Percentiles rank a stretch among this genome's conserved stretches.
phyloP scores from a whole-genome alignment of 2,888 invertebrate genomes.

The Dolomedes plantarius region DNA sequence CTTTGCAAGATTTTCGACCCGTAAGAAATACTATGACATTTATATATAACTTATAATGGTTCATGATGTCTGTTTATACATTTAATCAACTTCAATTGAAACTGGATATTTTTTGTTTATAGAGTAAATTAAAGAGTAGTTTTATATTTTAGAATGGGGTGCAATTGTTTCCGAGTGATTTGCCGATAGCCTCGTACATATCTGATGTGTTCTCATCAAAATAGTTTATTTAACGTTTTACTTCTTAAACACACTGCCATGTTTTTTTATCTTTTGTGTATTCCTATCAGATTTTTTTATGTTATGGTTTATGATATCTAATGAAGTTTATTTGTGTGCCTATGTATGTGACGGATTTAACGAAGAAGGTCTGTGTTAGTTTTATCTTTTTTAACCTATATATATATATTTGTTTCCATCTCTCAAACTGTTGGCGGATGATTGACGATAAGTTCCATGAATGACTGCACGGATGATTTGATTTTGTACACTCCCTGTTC shows the following conservation, averaged over 20 bases:
- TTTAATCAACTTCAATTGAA: not conserved
- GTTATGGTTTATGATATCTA: not conserved
- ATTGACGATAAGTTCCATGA: too few relatives aligned
- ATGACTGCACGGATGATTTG: not conserved
- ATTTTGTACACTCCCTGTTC: not conserved
- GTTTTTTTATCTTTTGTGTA: not conserved
- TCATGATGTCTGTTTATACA: too few relatives aligned
- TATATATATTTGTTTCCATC: too few relatives aligned
- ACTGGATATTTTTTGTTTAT: not conserved
- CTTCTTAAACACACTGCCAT: not conserved
- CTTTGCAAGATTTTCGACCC: too few relatives aligned
- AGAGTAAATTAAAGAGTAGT: not conserved
- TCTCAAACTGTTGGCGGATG: too few relatives aligned
- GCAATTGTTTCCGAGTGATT: not conserved
- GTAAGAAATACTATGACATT: not conserved
- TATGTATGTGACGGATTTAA: not conserved
- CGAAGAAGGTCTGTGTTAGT: too few relatives aligned
- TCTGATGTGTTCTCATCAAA: not conserved
- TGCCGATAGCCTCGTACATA: not conserved
- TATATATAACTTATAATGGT: not conserved
- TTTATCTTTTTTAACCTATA: too few relatives aligned
- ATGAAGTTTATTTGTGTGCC: too few relatives aligned
- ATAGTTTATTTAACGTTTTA: not conserved
- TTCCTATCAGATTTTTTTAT: not conserved
- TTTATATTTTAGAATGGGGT: not conserved